Base-by-base conservation (phyloP, 2,888 invertebrate species). In the Hypomecis punctinalis region DNA sequence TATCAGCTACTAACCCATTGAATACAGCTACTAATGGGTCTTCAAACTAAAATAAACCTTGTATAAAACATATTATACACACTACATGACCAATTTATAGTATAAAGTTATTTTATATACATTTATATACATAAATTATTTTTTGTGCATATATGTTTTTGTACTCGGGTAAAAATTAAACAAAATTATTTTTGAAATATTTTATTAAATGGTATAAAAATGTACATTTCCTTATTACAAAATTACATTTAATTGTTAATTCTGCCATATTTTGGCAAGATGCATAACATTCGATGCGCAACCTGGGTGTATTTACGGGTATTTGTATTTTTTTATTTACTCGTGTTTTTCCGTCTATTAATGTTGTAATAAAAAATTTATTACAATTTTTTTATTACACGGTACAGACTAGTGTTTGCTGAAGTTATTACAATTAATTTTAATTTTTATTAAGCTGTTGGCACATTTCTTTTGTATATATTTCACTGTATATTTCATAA, bases 201-300 rank as follows among this genome's bases (percentile, higher is more conserved):
- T 92, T 91, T 92, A 92, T 91, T 92, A 84, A 87, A 85, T 85
- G 80, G 87, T 90, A 91, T 85, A 90, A 91, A 91, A 91, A 89
- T 88, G 81, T 90, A 90, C 88, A 90, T 82, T 77, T 81, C 82
- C 82, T 85, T 85, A 86, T 73, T 79, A 77, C 83, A 85, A 81
- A 81, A 82, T 82, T 81, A 80, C 72, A 79, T 77, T 81, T 77
- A 76, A 75, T 78, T 77, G 74, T 81, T 80, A 77, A 68, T 74
- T 76, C 76, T 64, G 69, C 69, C 68, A 63, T 54, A 59, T 64
- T 62, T 61, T 66, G 69, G 69, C 71, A 73, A 69, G 69, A 68
- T 58, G 57, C 52, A 49, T 71, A 73, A 47, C 37, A 47, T 72
- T 75, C 72, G 75, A 74, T 76, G 72, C 61, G 68, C 69, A 64